Conservation (phyloP, 2,797 vertebrate genomes). For the Loris lydekkerianus region DNA sequence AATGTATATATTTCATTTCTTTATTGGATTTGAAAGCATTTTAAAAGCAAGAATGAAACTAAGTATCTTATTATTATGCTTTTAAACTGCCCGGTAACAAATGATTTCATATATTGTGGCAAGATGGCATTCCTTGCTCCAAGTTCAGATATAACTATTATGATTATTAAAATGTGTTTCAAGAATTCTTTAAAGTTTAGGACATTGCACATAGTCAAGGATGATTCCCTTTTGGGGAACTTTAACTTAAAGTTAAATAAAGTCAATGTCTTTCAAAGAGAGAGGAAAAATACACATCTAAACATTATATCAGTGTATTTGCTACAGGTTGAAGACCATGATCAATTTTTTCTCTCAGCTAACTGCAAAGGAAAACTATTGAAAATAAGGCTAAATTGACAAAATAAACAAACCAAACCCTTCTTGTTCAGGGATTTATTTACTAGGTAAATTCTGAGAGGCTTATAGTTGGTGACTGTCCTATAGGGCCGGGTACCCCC, state of each 20-base stretch:
- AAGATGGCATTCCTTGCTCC: slow-evolving; percentile 2
- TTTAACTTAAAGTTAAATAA: slow-evolving; percentile 54
- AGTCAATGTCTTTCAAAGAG: slow-evolving; percentile 51
- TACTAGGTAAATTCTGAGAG: not conserved
- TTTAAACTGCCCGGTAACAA: not conserved
- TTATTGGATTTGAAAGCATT: slow-evolving; percentile 67
- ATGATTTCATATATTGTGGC: slow-evolving; percentile 24
- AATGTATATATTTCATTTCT: slow-evolving; percentile 43
- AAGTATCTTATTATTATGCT: slow-evolving; percentile 56
- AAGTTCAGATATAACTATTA: slow-evolving; percentile 37
- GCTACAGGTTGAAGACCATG: not conserved
- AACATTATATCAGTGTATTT: not conserved
- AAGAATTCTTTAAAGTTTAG: slow-evolving; percentile 52
- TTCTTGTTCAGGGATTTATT: slow-evolving; percentile 6
- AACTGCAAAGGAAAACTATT: slow-evolving; percentile 33
- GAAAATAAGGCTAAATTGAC: slow-evolving; percentile 1
- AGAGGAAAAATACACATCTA: not conserved
- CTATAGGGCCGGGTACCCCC: slow-evolving; percentile 1
- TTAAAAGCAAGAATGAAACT: slow-evolving; percentile 60
- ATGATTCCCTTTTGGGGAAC: slow-evolving; percentile 38
- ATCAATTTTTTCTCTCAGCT: not conserved
- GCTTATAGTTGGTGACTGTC: not conserved
- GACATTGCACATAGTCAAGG: not conserved
- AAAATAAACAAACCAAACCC: not conserved
- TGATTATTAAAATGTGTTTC: slow-evolving; percentile 47